Conservation (phyloP, 2,113 vertebrate species). For the Macaca mulatta region DNA sequence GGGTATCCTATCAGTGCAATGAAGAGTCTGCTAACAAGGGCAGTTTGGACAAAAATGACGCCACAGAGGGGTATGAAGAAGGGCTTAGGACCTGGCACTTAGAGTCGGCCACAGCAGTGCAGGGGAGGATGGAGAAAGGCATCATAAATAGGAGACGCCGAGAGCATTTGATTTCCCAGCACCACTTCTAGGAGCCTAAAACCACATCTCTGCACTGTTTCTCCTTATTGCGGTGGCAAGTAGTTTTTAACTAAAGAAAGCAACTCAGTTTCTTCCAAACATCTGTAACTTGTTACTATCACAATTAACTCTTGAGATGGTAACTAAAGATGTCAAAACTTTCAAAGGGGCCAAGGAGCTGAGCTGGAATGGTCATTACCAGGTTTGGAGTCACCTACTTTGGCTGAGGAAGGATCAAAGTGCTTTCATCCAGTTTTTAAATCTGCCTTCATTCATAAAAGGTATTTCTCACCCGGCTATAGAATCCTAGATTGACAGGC, state of each 20-base stretch:
- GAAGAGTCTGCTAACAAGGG: neutral
- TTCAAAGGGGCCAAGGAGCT: neutral
- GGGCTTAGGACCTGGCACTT: neutral
- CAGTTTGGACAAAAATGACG: neutral
- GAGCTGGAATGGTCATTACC: neutral
- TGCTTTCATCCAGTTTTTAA: neutral
- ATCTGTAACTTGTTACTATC: neutral
- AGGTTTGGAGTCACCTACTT: neutral
- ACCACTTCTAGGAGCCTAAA: neutral
- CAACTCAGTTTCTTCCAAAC: neutral
- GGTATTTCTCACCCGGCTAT: neutral
- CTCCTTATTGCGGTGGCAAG: neutral
- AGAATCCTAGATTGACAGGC: neutral
- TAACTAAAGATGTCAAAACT: neutral
- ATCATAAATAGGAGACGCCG: neutral
- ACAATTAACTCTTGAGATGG: neutral
- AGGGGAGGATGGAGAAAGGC: neutral
- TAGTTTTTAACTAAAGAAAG: neutral
- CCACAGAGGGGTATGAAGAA: neutral
- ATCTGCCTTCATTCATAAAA: neutral
- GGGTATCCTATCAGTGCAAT: neutral
- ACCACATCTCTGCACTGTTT: neutral
- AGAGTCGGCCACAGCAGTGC: neutral
- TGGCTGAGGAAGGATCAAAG: neutral
- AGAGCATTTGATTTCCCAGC: neutral